Evolutionary conservation across 1,140 invertebrate genomes (phyloP).

Genomic region (Hestina assimilis): DNA sequence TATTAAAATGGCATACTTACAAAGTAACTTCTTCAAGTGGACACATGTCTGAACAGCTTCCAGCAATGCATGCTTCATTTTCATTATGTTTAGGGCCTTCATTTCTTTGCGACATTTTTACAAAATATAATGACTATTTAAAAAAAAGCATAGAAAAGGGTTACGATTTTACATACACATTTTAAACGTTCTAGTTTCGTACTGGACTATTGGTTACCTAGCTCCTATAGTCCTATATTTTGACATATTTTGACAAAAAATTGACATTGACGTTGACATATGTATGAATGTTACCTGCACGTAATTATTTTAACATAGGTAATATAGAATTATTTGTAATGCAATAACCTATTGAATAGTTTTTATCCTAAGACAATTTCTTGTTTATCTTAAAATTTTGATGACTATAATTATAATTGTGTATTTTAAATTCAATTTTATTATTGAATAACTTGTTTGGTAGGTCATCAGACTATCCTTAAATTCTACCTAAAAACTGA

Average conservation of each 20-base stretch:
- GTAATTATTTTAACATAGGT: not conserved
- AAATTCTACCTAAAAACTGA: too few species aligned
- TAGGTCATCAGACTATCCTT: too few species aligned
- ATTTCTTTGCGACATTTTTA: not conserved
- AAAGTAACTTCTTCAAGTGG: conserved; percentile 76
- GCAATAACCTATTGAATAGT: too few species aligned
- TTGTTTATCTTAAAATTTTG: too few species aligned
- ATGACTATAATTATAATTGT: too few species aligned
- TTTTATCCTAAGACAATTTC: too few species aligned
- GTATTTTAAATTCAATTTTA: too few species aligned
- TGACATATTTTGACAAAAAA: not conserved
- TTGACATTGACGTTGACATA: not conserved
- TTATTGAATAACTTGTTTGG: too few species aligned
- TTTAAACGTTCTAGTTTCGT: too few species aligned
- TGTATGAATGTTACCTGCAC: not conserved
- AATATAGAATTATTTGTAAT: too few species aligned
- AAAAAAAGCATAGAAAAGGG: too few species aligned
- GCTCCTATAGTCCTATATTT: not conserved
- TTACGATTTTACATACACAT: too few species aligned
- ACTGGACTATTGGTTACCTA: not conserved
- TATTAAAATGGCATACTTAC: conserved; percentile 76
- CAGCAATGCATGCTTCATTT: conserved; percentile 39
- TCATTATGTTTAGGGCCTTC: not conserved
- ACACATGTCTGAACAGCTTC: conserved; percentile 79
- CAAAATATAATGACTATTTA: not conserved